Evolutionary conservation across 2,888 invertebrate species (phyloP).

Genomic region (Tethea ocularis): DNA sequence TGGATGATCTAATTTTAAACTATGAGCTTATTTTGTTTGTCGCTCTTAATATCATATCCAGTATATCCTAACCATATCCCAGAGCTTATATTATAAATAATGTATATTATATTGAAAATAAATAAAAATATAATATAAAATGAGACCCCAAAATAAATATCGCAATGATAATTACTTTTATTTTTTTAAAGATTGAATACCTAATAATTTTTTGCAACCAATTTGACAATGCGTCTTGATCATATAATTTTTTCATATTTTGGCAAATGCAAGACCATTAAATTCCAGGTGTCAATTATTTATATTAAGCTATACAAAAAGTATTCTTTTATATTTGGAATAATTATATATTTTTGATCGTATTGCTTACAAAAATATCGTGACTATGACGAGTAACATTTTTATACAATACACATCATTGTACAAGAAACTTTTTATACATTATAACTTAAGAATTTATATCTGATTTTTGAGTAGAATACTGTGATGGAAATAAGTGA

Average conservation of each 20-base stretch:
- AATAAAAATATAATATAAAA: background rate
- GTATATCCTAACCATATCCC: constrained; percentile 55
- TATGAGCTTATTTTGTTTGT: background rate
- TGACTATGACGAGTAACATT: background rate
- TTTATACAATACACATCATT: constrained; percentile 2
- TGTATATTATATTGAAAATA: constrained; percentile 21
- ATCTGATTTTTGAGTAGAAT: background rate
- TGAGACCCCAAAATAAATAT: no score
- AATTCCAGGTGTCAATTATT: constrained; percentile 74
- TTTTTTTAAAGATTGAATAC: no score
- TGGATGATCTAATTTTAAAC: background rate
- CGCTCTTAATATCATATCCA: constrained; percentile 47
- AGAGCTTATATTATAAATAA: constrained; percentile 55
- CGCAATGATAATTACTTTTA: no score
- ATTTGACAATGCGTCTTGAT: constrained; percentile 13
- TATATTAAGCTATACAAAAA: constrained; percentile 60
- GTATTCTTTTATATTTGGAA: constrained; percentile 47
- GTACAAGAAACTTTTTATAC: constrained; percentile 1
- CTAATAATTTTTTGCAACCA: constrained; percentile 1
- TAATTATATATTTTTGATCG: constrained; percentile 58
- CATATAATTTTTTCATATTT: constrained; percentile 31
- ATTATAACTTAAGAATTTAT: background rate
- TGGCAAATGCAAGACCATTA: constrained; percentile 61
- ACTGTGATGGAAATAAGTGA: background rate
- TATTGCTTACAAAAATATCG: constrained; percentile 31